A percentile compares a stretch with the other conserved stretches of the same genome.
phyloP scores from a whole-genome alignment of 2,113 vertebrate species.

The Limanda limanda region DNA sequence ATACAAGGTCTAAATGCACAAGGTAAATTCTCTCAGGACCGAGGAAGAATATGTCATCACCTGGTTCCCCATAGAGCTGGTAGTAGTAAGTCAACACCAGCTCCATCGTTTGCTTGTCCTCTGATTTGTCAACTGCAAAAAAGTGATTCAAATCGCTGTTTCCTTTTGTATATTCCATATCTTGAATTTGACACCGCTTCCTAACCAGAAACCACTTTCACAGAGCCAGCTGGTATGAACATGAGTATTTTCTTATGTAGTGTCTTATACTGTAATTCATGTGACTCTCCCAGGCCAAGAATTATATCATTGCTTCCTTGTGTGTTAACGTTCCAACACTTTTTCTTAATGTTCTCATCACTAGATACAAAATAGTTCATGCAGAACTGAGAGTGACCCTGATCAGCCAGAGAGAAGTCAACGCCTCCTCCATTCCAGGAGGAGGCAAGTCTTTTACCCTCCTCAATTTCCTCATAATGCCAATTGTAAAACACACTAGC shows the following conservation, averaged over 20 bases:
- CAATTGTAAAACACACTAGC: constrained; percentile 34
- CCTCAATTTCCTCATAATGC: constrained; percentile 48
- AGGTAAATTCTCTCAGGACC: no score
- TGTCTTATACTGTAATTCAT: neutral
- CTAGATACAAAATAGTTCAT: no score
- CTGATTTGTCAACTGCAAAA: constrained; percentile 57
- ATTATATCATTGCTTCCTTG: constrained; percentile 54
- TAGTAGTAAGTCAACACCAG: constrained; percentile 68
- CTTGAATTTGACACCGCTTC: neutral
- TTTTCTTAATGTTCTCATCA: neutral
- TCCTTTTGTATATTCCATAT: constrained; percentile 63
- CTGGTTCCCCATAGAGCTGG: constrained; percentile 56
- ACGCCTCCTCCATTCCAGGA: no score
- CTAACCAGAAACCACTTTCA: constrained; percentile 49
- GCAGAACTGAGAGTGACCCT: no score
- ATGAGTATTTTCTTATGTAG: constrained; percentile 11
- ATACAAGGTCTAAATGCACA: no score
- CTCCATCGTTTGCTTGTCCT: constrained; percentile 8
- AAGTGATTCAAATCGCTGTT: constrained; percentile 60
- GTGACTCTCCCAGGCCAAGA: constrained; percentile 63
- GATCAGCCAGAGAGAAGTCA: no score
- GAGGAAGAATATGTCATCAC: no score
- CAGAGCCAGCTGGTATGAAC: constrained; percentile 49
- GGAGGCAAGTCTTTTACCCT: no score
- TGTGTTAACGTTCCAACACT: constrained; percentile 41